Base-by-base conservation (phyloP, 2,113 vertebrate species). In the Tonatia bakeri region DNA sequence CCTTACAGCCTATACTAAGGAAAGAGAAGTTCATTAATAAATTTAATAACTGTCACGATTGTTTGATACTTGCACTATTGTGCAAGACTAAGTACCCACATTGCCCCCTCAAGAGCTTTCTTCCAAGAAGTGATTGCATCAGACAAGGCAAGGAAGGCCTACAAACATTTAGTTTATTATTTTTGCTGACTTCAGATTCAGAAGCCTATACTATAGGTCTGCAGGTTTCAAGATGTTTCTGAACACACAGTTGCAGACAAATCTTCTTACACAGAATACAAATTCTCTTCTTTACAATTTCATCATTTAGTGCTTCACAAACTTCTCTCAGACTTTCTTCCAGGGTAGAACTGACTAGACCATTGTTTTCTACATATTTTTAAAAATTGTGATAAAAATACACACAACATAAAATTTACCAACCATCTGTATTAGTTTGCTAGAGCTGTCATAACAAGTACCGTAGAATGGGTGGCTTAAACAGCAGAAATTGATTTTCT, bases 251-350 rank as follows among this genome's bases (percentile, higher is more conserved):
- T 56, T 19, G 5, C 20, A 16, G 52, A 13, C 56, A 85, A 90
- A 91, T 76, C 13, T 19, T 61, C 85, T 80, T 54, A 28, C 9
- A 31, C 31, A 83, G 40, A 94, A 92, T 79, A n/a, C 43, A 54
- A 76, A 38, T 45, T 70, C 43, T n/a, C 90, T 61, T 87, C 64
- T 69, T 72, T 43, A 75, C 5, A 17, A 65, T 80, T 36, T 50
- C 54, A 33, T 87, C 9, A 76, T 50, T 91, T 85, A 89, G 50
- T 64, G 40, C 61, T 91, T 97, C 64, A 84, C 36, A 91, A 88
- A 76, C 14, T 47, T 88, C 33, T 91, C 31, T 14, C 8, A 88
- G 47, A 91, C 19, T 84, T 94, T 80, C 52, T 87, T 33, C 33
- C 47, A 88, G 50, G 33, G 88, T 73, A 91, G 87, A 93, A 45